These are phyloP conservation scores for Varanus komodoensis DNA, from an alignment of 2,113 vertebrate genomes.

Conservation along the genomic window DNA sequence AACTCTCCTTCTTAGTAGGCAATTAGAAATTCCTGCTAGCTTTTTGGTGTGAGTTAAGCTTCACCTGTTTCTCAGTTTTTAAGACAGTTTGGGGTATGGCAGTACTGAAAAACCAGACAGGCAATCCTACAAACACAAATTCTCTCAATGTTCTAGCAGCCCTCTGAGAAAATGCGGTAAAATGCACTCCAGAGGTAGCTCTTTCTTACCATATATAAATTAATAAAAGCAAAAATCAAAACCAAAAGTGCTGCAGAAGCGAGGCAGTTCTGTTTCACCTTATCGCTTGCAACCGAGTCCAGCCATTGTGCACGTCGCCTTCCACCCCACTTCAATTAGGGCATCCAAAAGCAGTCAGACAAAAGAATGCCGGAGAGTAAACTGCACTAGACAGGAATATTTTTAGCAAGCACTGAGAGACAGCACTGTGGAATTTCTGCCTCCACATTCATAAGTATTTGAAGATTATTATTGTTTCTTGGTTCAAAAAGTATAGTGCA, in stretches of 20 bases:
- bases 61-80: constrained; percentile 30
- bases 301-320: constrained; percentile 57
- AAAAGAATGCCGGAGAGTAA: constrained; percentile 72
- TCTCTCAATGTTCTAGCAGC: not conserved
- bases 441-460: constrained; percentile 45
- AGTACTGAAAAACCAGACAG: not conserved
- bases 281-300: constrained; percentile 60
- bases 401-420: constrained; percentile 63
- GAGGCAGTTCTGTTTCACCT: constrained; percentile 49
- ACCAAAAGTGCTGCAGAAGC: constrained; percentile 32
- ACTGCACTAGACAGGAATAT: constrained; percentile 66
- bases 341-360: constrained; percentile 70
- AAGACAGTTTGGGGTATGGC: not conserved
- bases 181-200: not conserved
- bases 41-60: constrained; percentile 55
- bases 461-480: constrained; percentile 15
- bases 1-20: constrained; percentile 64
- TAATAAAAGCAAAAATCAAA: constrained; percentile 5
- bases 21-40: constrained; percentile 68
- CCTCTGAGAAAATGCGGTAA: not conserved
- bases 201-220: not conserved
- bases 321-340: constrained; percentile 60
- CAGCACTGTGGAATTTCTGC: constrained; percentile 39
- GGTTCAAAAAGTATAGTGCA: constrained; percentile 24
- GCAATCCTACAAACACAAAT: constrained; percentile 29